Evolutionary conservation across 2,888 invertebrate genomes (phyloP).

Genomic region (Acrocyrtus sp.): DNA sequence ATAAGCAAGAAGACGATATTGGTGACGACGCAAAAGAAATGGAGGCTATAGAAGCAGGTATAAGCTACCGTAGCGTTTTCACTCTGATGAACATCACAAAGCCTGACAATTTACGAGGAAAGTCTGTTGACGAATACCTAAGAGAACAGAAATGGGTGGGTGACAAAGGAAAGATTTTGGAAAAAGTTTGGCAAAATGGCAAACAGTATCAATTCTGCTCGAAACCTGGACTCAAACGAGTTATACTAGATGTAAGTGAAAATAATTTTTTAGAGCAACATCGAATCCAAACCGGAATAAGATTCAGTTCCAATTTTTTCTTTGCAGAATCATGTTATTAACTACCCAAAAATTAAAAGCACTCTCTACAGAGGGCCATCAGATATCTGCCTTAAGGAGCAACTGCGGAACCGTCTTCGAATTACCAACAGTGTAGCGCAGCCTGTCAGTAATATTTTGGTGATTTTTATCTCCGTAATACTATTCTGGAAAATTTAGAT

Average conservation of each 20-base stretch:
- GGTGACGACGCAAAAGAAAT: slow-evolving; percentile 34
- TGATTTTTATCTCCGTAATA: no score
- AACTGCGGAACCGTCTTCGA: slow-evolving; percentile 2
- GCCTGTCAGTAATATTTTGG: no score
- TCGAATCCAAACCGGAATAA: neutral
- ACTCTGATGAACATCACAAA: slow-evolving; percentile 48
- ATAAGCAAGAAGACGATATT: slow-evolving; percentile 4
- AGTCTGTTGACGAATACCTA: slow-evolving; percentile 48
- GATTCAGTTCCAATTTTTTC: no score
- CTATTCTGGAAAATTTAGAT: no score
- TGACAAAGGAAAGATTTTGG: slow-evolving; percentile 33
- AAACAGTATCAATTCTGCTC: slow-evolving; percentile 57
- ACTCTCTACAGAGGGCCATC: neutral
- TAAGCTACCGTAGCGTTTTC: slow-evolving; percentile 40
- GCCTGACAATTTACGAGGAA: neutral
- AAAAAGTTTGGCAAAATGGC: slow-evolving; percentile 50
- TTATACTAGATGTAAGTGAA: slow-evolving; percentile 51
- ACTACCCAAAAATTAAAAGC: slow-evolving; percentile 16
- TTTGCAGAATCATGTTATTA: slow-evolving; percentile 30
- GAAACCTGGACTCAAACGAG: slow-evolving; percentile 32
- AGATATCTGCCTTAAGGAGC: neutral
- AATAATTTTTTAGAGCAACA: neutral
- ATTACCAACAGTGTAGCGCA: no score
- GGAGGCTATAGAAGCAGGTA: slow-evolving; percentile 27
- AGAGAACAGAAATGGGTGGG: slow-evolving; percentile 25